Percentiles rank a stretch among this genome's conserved stretches.
Evolutionary conservation across 2,888 invertebrate genomes (phyloP).

Genomic region (Sinohyriopsis cumingii): DNA sequence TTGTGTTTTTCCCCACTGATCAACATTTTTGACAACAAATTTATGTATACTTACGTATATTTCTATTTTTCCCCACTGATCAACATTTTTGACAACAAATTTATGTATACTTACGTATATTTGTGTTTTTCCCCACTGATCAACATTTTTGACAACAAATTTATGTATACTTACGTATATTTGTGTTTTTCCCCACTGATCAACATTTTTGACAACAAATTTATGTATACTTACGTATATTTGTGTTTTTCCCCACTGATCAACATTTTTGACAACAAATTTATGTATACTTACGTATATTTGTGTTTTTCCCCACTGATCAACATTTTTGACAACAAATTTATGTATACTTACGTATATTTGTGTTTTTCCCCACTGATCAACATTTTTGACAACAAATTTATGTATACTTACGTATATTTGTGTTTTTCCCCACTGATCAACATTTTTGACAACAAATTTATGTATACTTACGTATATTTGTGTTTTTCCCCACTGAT

Average conservation of each 20-base stretch:
- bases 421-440: slow-evolving; percentile 83
- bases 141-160: slow-evolving; percentile 82
- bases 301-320: slow-evolving; percentile 83
- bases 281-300: too few species aligned
- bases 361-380: slow-evolving; percentile 83
- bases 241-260: slow-evolving; percentile 83
- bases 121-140: slow-evolving; percentile 83
- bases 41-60: too few species aligned
- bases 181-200: slow-evolving; percentile 83
- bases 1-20: slow-evolving; percentile 83
- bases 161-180: too few species aligned
- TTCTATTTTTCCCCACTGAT: slow-evolving; percentile 83
- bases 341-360: too few species aligned
- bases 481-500: slow-evolving; percentile 83
- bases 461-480: too few species aligned
- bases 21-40: slow-evolving; percentile 82
- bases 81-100: slow-evolving; percentile 82
- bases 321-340: slow-evolving; percentile 82
- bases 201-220: slow-evolving; percentile 82
- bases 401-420: too few species aligned
- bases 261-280: slow-evolving; percentile 82
- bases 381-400: slow-evolving; percentile 82
- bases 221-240: too few species aligned
- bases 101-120: too few species aligned
- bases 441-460: slow-evolving; percentile 82